A percentile compares a stretch with the other conserved stretches of the same genome.
phyloP scores from a whole-genome alignment of 2,797 vertebrate species.

The Scyliorhinus canicula region DNA sequence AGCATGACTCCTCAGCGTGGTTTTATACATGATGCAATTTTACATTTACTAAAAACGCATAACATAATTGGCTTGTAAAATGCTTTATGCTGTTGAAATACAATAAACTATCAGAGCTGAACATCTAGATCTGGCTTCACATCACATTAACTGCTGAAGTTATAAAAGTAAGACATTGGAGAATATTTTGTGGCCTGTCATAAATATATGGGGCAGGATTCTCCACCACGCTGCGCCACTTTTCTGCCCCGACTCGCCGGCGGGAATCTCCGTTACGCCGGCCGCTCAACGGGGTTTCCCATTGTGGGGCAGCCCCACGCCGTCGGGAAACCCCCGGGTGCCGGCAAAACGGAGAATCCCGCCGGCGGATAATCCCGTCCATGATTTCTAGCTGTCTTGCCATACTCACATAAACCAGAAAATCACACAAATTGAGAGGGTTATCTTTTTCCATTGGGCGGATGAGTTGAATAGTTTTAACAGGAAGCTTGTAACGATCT shows the following conservation, averaged over 20 bases:
- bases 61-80: background rate
- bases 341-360: no score
- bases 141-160: background rate
- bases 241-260: no score
- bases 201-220: no score
- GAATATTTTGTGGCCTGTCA: background rate
- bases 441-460: background rate
- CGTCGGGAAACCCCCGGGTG: no score
- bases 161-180: background rate
- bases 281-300: no score
- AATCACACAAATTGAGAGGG: background rate
- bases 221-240: no score
- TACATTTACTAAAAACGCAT: background rate
- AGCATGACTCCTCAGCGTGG: background rate
- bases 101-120: background rate
- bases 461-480: background rate
- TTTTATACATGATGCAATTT: background rate
- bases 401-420: background rate
- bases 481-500: background rate
- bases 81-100: background rate
- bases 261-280: no score
- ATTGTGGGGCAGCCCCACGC: no score
- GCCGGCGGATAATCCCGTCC: no score
- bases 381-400: background rate
- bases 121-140: background rate